These are phyloP conservation scores for Myotis brandtii DNA, from an alignment of 2,113 vertebrate species.

Conservation along the genomic window DNA sequence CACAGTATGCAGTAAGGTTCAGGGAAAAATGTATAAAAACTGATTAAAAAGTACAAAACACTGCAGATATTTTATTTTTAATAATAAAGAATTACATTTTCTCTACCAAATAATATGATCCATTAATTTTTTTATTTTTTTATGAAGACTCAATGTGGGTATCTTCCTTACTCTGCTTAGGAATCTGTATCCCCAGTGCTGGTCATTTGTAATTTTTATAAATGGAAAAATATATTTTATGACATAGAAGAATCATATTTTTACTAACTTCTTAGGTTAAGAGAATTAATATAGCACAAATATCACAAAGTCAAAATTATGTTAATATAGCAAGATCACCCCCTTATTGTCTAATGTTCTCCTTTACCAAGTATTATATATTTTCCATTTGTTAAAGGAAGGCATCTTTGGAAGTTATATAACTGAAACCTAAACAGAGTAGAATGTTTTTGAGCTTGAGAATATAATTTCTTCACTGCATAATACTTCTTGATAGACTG, in stretches of 20 bases:
- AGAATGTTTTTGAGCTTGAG: neutral
- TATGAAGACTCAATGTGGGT: neutral
- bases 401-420: neutral
- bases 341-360: neutral
- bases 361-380: neutral
- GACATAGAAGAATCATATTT: neutral
- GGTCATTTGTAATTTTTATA: neutral
- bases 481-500: neutral
- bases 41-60: neutral
- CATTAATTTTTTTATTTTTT: neutral
- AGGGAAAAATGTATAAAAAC: neutral
- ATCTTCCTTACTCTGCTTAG: too few species aligned
- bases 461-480: neutral
- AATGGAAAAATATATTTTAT: neutral
- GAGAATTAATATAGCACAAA: neutral
- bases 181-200: too few species aligned
- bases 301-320: slow-evolving; percentile 20
- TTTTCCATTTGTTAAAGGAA: slow-evolving; percentile 23
- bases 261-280: neutral
- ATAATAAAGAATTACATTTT: neutral
- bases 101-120: neutral
- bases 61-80: neutral
- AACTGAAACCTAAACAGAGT: neutral
- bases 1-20: neutral
- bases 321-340: neutral